phyloP scores from a whole-genome alignment of 2,797 vertebrate genomes.

The Peromyscus attwateri region DNA sequence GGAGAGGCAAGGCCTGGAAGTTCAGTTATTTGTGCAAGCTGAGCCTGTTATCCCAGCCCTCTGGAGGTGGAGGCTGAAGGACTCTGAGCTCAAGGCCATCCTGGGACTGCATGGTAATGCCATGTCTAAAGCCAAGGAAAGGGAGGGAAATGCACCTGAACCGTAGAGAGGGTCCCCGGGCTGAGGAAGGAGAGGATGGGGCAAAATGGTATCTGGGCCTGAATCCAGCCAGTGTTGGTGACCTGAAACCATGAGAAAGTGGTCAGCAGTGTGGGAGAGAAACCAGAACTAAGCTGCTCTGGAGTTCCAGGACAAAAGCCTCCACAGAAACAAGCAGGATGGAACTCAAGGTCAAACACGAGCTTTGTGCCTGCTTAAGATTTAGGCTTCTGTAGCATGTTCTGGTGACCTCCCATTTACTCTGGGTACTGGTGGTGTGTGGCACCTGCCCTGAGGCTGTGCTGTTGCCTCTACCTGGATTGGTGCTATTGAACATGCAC shows the following conservation, averaged over 20 bases:
- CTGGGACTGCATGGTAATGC: background rate
- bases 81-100: background rate
- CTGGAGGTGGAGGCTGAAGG: no score
- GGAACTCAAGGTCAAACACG: no score
- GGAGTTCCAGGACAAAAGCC: background rate
- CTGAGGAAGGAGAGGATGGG: background rate
- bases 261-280: no score
- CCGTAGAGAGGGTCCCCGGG: background rate
- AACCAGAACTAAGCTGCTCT: background rate
- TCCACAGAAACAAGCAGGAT: background rate
- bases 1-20: background rate
- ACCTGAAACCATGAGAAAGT: background rate
- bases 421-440: accelerated
- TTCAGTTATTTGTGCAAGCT: background rate
- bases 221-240: background rate
- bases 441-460: background rate
- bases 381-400: background rate
- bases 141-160: background rate
- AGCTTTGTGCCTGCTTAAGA: background rate
- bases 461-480: background rate
- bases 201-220: background rate
- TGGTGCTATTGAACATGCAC: accelerated
- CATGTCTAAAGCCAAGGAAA: background rate
- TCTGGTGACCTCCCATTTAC: background rate
- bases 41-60: background rate